Conservation (phyloP, 2,797 vertebrate species). For the Epinephelus awoara region DNA sequence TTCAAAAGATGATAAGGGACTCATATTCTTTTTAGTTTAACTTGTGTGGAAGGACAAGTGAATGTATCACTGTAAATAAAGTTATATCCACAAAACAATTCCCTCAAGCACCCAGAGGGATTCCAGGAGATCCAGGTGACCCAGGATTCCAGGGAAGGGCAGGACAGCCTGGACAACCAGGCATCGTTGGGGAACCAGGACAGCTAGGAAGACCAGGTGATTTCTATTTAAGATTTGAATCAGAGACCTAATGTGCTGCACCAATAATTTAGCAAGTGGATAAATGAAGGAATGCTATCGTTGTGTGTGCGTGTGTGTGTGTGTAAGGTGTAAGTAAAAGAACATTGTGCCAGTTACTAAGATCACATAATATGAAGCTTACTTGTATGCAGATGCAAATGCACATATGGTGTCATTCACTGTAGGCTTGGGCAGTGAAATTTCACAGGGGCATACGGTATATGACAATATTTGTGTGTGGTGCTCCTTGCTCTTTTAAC, state of each 20-base stretch:
- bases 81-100: not conserved
- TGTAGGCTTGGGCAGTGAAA: no score
- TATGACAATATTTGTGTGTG: no score
- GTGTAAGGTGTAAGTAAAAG: rapidly evolving
- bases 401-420: not conserved
- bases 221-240: not conserved
- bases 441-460: no score
- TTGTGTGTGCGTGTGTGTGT: no score
- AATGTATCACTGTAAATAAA: not conserved
- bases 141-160: constrained; percentile 54
- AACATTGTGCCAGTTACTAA: not conserved
- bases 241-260: not conserved
- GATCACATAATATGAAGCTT: not conserved
- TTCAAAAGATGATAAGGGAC: no score
- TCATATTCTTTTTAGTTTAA: no score
- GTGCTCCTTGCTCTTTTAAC: no score
- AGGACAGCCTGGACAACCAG: constrained; percentile 62
- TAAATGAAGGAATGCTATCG: not conserved
- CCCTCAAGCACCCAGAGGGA: constrained; percentile 39
- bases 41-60: not conserved
- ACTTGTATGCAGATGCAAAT: not conserved
- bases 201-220: constrained; percentile 65
- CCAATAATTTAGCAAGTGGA: not conserved
- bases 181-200: constrained; percentile 60
- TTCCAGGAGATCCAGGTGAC: constrained; percentile 67